Evolutionary conservation across 2,797 vertebrate genomes (phyloP), one percentile per base, ranked within the genome.

Genomic region (Scomberomorus guttatus): DNA sequence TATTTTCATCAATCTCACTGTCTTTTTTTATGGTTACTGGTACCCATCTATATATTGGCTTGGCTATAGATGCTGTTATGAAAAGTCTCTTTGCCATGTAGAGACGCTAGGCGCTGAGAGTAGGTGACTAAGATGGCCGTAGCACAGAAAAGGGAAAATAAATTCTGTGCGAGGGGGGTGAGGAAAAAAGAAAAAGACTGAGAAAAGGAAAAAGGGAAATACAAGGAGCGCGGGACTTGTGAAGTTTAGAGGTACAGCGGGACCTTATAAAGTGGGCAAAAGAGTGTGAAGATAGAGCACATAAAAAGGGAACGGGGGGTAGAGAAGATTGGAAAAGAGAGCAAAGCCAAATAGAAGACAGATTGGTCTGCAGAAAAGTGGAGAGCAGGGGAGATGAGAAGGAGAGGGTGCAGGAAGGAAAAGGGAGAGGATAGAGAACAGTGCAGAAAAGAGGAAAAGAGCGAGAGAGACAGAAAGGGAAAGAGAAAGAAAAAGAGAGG

Each of bases 171-270:
- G 25, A 87, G 75, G 29, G 11, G 13, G 52, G n/a, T 59, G 44
- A 62, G 64, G 64, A 63, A 83, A 73, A 77, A 78, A 80, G 0
- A 55, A 88, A 88, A 77, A 59, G 39, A 56, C 5, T 9, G 50
- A 72, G 72, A 80, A 78, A 79, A 73, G 71, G 60, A 79, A 90
- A 77, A 84, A 37, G 61, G 55, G 61, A 78, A 84, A 88, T 83
- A 87, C 60, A 85, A 72, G 85, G 51, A 79, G 72, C 24, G 34
- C 57, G 58, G 85, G 85, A 89, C 81, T 86, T 92, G 87, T 92
- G 87, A 91, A 90, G 89, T 92, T 92, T 85, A 90, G 89, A 92
- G 85, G 91, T 91, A 85, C 81, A 87, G 81, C 17, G 72, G 87
- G 90, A 91, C 88, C 86, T 87, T 89, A 87, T 90, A 90, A 89